Base-by-base conservation (phyloP, 2,113 vertebrate species). In the Atlantisia rogersi region DNA sequence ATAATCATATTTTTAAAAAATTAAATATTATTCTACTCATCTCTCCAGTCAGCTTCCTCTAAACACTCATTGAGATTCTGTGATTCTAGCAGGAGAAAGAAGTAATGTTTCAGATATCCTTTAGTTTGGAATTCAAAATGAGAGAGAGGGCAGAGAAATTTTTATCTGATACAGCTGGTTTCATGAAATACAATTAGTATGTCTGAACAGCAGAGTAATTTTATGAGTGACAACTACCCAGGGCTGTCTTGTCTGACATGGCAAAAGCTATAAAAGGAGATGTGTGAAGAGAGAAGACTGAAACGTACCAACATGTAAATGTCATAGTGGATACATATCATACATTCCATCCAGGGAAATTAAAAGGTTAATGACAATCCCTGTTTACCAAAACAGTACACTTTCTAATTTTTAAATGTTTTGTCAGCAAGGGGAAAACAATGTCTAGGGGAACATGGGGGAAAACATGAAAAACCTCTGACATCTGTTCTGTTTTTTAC, bases 401-500 rank as follows among this genome's bases (percentile, higher is more conserved):
- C 82, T 82, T 92, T 68, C n/a, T 48, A 63, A 46, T 82, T 92
- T 95, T 88, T 56, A 82, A 92, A 59, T 92, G 88, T 86, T 97
- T 94, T 96, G 69, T 92, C 63, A 94, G 85, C 55, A 92, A 88
- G 68, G 42, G 59, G 35, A 86, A 85, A 94, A 80, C 32, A 82
- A 67, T 71, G 37, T 94, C 88, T 82, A 29, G 80, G 46, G 69
- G 74, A 94, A 76, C 26, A 48, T 60, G 75, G 68, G 65, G 62
- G 64, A 63, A 90, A 86, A 81, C 80, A 84, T 74, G 91, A 90
- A 90, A 90, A 92, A n/a, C 71, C 37, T 95, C 68, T 82, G 94
- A 95, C 95, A 94, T 97, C 90, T 95, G 90, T 78, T 95, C 85
- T 79, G 55, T 22, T 95, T 96, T 97, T 95, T 14, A 76, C 60